phyloP scores from a whole-genome alignment of 2,888 invertebrate species.

The Cheilosia vulpina region DNA sequence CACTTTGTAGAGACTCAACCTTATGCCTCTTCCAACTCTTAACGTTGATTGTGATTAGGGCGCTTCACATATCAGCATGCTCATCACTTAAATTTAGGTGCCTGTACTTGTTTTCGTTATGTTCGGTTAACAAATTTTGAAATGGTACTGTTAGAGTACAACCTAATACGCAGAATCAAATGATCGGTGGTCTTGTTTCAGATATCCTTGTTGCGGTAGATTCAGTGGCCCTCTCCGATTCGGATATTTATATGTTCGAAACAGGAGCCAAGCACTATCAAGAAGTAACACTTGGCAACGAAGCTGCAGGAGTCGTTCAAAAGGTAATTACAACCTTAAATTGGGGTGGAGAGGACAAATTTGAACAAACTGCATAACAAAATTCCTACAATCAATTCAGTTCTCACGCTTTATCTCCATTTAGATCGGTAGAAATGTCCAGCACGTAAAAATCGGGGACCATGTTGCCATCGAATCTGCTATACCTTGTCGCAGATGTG shows the following conservation, averaged over 20 bases:
- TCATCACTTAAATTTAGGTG: no score
- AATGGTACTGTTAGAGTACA: no score
- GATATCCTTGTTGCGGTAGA: conserved; percentile 89
- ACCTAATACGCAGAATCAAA: background rate
- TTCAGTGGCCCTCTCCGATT: conserved; percentile 96
- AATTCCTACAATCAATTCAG: no score
- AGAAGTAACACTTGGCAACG: conserved; percentile 92
- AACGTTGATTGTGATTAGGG: no score
- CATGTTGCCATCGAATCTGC: conserved; percentile 97
- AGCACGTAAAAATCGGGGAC: conserved; percentile 90
- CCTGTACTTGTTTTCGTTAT: no score
- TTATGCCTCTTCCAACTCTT: no score
- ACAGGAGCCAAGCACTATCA: conserved; percentile 77
- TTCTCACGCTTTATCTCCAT: background rate
- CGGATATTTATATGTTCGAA: conserved; percentile 93
- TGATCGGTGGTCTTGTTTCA: conserved; percentile 44
- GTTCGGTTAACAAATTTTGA: no score
- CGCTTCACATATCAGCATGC: no score
- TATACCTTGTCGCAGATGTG: conserved; percentile 92
- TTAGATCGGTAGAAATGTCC: conserved; percentile 86
- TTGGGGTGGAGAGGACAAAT: no score
- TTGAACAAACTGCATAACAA: no score
- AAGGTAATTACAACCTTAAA: conserved; percentile 84
- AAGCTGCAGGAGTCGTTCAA: conserved; percentile 91
- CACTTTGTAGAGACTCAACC: no score